phyloP scores from a whole-genome alignment of 1,140 invertebrate genomes.

The Hypothenemus hampei region DNA sequence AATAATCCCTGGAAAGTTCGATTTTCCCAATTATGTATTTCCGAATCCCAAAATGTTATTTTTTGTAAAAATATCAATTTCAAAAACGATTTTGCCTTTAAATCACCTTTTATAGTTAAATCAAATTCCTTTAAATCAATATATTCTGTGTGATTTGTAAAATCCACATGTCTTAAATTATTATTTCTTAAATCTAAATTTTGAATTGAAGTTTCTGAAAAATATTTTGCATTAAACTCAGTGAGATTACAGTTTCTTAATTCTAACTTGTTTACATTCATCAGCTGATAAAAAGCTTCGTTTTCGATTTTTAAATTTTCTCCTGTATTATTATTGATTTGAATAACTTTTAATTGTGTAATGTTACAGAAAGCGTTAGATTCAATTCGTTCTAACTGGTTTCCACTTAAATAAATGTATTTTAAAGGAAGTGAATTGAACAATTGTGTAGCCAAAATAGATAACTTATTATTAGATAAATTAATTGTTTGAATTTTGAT shows the following conservation, averaged over 20 bases:
- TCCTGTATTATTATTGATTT: conserved; percentile 3
- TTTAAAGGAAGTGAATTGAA: not conserved
- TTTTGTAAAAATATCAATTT: not conserved
- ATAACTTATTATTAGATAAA: conserved; percentile 3
- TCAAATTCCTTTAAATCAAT: not conserved
- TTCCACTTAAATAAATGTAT: not conserved
- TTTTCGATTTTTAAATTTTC: not conserved
- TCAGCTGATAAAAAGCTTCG: not conserved
- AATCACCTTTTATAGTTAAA: conserved; percentile 4
- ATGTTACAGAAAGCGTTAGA: conserved; percentile 7
- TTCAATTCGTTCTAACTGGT: conserved; percentile 1
- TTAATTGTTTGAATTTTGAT: not conserved
- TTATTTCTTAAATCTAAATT: not conserved
- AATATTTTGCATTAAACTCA: not conserved
- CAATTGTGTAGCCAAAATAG: not conserved
- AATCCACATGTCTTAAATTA: conserved; percentile 1
- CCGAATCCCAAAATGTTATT: conserved; percentile 1
- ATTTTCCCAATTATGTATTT: not conserved
- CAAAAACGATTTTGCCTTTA: conserved; percentile 4
- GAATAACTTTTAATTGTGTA: not conserved
- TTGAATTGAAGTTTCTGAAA: not conserved
- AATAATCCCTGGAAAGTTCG: conserved; percentile 9
- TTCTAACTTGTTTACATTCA: not conserved
- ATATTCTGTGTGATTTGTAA: not conserved
- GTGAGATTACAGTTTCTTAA: not conserved